Conservation (phyloP, 2,888 invertebrate species). For the Drepanosiphum platanoidis region DNA sequence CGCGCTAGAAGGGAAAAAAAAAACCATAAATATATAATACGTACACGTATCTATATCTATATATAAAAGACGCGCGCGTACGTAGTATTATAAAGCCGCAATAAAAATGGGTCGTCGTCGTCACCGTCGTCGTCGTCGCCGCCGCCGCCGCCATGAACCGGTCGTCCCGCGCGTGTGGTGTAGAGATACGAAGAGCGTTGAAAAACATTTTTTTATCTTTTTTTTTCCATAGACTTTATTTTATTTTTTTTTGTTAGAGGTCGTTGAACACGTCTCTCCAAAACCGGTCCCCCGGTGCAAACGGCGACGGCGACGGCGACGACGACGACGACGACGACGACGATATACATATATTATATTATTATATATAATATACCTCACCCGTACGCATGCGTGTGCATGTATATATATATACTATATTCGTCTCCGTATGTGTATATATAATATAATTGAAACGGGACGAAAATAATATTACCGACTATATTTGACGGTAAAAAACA, state of each 20-base stretch:
- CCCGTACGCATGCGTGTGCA: not conserved
- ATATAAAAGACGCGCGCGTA: slow-evolving; percentile 32
- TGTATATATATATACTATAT: slow-evolving; percentile 20
- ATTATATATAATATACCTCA: not conserved
- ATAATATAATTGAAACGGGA: slow-evolving; percentile 43
- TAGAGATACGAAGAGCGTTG: slow-evolving; percentile 44
- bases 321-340: too few species aligned
- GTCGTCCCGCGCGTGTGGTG: slow-evolving; percentile 49
- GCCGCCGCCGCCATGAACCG: slow-evolving; percentile 47
- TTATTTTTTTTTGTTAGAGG: slow-evolving; percentile 49
- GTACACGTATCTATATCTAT: too few species aligned
- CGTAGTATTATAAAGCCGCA: too few species aligned
- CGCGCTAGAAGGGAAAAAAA: slow-evolving; percentile 29
- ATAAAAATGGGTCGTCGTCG: slow-evolving; percentile 61
- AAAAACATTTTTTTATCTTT: slow-evolving; percentile 37
- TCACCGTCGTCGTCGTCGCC: slow-evolving; percentile 5
- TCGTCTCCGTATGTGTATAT: not conserved
- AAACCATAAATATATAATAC: too few species aligned
- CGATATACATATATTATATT: not conserved
- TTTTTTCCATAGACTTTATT: slow-evolving; percentile 43
- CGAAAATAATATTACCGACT: slow-evolving; percentile 39
- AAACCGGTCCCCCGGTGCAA: slow-evolving; percentile 54
- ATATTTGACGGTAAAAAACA: slow-evolving; percentile 38
- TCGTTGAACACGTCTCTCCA: slow-evolving; percentile 59
- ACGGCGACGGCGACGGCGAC: too few species aligned